Evolutionary conservation across 2,113 vertebrate species (phyloP), one percentile per base, ranked within the genome.

Genomic region (Erinaceus europaeus): DNA sequence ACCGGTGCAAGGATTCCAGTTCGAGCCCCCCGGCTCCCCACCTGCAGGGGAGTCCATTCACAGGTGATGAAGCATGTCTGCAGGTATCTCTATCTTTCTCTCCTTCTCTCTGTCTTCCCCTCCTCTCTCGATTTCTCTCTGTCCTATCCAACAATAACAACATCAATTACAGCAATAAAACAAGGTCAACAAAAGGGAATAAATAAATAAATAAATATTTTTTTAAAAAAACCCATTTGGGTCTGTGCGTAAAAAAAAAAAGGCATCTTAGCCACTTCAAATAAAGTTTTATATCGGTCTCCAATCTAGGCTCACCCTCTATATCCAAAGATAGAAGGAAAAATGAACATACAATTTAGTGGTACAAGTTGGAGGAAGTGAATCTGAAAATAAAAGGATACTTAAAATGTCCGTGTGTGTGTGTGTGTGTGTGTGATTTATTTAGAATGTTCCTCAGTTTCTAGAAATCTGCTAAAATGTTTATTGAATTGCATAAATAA

Each of bases 381-480:
- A 65, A n/a, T n/a, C n/a, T 88, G 73, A 55, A 90, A 89, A 40
- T 67, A 4, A 14, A 59, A n/a, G n/a, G n/a, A n/a, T n/a, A n/a
- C n/a, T n/a, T n/a, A n/a, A n/a, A n/a, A n/a, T n/a, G n/a, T n/a
- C n/a, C n/a, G n/a, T n/a, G n/a, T n/a, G n/a, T n/a, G n/a, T n/a
- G n/a, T n/a, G n/a, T n/a, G n/a, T n/a, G n/a, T n/a, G n/a, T n/a
- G n/a, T n/a, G n/a, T n/a, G n/a, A 21, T 79, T 82, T 91, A 77
- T 88, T 95, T 89, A 86, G 57, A 89, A 76, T 67, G 59, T 78
- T 65, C 74, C 23, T 75, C 89, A 17, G 78, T 89, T 90, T 84
- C 91, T 85, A 68, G 27, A 89, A 93, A 93, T 93, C 78, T 74
- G 57, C 78, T 77, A 74, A 87, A 93, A 79, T 32, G 18, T 88